Percentiles rank a stretch among this genome's conserved stretches.
These are phyloP conservation scores for Tribolium castaneum DNA, from an alignment of 1,140 invertebrate genomes.

Conservation along the genomic window DNA sequence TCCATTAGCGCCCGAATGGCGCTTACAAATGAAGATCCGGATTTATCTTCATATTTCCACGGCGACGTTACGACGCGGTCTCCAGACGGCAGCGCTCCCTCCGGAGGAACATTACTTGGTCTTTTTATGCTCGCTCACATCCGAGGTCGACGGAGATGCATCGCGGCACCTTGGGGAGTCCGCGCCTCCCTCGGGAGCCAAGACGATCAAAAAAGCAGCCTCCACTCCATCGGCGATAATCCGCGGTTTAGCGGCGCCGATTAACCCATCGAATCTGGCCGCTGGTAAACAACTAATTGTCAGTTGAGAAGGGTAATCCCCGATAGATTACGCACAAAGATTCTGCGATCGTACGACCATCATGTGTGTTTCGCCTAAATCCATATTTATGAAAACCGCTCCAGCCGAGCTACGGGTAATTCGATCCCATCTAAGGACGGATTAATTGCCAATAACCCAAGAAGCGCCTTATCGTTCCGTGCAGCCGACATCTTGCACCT, in stretches of 20 bases:
- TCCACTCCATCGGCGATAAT: constrained; percentile 30
- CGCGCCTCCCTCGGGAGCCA: neutral
- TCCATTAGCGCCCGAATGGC: constrained; percentile 31
- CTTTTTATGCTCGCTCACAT: constrained; percentile 34
- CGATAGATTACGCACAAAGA: constrained; percentile 40
- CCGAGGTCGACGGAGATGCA: constrained; percentile 10
- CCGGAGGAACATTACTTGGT: constrained; percentile 24
- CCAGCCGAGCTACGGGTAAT: neutral
- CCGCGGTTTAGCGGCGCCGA: constrained; percentile 20
- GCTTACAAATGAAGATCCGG: constrained; percentile 39
- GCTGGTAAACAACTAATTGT: constrained; percentile 45
- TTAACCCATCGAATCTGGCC: constrained; percentile 41
- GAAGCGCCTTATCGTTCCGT: constrained; percentile 24
- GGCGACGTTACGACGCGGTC: constrained; percentile 28
- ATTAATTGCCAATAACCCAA: constrained; percentile 39
- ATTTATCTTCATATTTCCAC: constrained; percentile 42
- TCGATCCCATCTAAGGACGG: constrained; percentile 9
- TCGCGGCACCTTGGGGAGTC: neutral
- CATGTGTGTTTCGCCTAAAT: constrained; percentile 15
- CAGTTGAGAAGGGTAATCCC: constrained; percentile 44
- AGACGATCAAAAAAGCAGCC: neutral
- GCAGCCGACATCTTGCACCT: constrained; percentile 31
- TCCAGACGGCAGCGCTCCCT: constrained; percentile 1
- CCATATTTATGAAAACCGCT: constrained; percentile 21
- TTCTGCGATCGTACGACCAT: neutral